Base-by-base conservation (phyloP, 2,113 vertebrate species). In the Panurus biarmicus region DNA sequence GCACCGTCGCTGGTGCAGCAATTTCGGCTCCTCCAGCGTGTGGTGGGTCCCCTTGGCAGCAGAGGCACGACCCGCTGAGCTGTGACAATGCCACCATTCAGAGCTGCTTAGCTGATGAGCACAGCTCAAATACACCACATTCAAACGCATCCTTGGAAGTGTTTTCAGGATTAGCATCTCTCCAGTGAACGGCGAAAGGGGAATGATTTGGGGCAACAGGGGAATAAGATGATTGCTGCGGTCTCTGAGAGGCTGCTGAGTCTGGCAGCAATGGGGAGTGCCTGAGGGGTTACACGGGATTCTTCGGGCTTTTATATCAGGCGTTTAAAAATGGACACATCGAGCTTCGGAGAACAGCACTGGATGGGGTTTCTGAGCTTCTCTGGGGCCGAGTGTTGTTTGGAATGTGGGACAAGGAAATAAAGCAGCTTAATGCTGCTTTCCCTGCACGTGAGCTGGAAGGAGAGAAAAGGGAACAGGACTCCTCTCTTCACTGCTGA, bases 1-100 rank as follows among this genome's bases (percentile, higher is more conserved):
- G 50, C 45, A 57, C 61, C 57, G 47, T 4, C 31, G 0, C 60
- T 38, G 44, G 14, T 22, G 8, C 51, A 76, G 64, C 57, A 36
- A 47, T 44, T 57, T 23, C 0, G 0, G 45, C 25, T 33, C 5
- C 44, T 56, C 60, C 51, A 19, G 6, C 0, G 0, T 47, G 71
- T 2, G 1, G 18, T 23, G 51, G 65, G 65, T 20, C 1, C 47
- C 1, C 19, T 17, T 51, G 92, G 82, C 71, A 85, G 75, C 47
- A 21, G 48, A 87, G 62, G 50, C 58, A 4, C 0, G 1, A 64
- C 91, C 69, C 1, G 22, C 89, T 56, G 94, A 56, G 77, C 56
- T 15, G 60, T 2, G 24, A 80, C 65, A 78, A 54, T 33, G 72
- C 14, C 83, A 48, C 14, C 73, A 7, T 40, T 57, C 73, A 64